Evolutionary conservation across 1,140 invertebrate species (phyloP).

Genomic region (Psilanteris sp.): DNA sequence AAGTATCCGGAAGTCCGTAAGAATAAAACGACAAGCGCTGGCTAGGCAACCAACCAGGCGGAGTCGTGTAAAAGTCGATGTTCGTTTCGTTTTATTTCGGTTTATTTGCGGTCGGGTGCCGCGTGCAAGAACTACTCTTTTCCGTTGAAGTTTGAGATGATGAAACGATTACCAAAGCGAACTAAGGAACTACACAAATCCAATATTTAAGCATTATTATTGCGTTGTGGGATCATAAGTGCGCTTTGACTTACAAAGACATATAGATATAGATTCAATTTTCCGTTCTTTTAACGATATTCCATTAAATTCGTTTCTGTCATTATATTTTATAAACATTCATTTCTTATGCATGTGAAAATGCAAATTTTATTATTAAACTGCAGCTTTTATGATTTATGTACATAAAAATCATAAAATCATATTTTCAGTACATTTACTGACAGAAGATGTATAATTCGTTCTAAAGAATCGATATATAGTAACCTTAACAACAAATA

Average conservation of each 20-base stretch:
- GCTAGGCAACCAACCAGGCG: conserved; percentile 8
- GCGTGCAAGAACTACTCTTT: conserved; percentile 39
- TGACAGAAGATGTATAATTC: too few relatives aligned
- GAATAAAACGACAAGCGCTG: conserved; percentile 59
- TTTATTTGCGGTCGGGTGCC: conserved; percentile 51
- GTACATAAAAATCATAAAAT: too few relatives aligned
- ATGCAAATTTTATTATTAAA: too few relatives aligned
- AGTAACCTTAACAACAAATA: too few relatives aligned
- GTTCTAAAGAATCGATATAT: too few relatives aligned
- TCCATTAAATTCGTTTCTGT: too few relatives aligned
- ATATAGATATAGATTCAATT: conserved; percentile 1
- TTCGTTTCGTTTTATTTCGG: conserved; percentile 62
- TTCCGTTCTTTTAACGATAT: too few relatives aligned
- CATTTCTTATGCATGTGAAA: too few relatives aligned
- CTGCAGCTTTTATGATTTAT: too few relatives aligned
- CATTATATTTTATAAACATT: too few relatives aligned
- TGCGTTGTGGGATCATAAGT: neutral
- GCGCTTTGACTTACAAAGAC: neutral
- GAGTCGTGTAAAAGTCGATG: conserved; percentile 57
- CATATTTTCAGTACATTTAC: too few relatives aligned
- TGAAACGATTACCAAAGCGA: conserved; percentile 52
- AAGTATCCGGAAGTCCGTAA: conserved; percentile 55
- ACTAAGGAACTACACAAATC: conserved; percentile 19
- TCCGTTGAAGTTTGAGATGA: conserved; percentile 42
- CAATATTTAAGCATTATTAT: conserved; percentile 41